Conservation (phyloP, 1,140 invertebrate genomes). For the Brachionus plicatilis region DNA sequence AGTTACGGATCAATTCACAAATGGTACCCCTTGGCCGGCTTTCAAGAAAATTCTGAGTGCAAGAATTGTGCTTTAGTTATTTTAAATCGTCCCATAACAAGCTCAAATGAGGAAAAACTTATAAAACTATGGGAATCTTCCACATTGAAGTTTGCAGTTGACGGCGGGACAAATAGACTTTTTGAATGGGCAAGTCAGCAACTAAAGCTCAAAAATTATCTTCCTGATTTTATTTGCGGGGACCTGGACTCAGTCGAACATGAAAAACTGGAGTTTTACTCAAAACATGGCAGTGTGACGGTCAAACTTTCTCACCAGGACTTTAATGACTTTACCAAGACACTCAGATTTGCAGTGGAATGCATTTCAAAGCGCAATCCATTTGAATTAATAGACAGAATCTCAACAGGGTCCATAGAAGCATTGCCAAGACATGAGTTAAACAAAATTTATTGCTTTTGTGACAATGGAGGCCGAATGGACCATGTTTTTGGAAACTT, state of each 20-base stretch:
- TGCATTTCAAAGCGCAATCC: neutral
- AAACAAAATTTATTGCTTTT: neutral
- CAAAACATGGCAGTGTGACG: neutral
- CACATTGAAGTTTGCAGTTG: neutral
- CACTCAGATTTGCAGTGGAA: neutral
- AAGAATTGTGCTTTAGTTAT: neutral
- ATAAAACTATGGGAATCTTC: neutral
- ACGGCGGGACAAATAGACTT: neutral
- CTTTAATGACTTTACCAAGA: constrained; percentile 29
- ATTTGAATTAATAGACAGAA: neutral
- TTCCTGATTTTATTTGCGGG: constrained; percentile 20
- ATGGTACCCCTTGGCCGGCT: neutral
- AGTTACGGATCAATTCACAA: neutral
- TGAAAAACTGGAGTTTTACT: neutral
- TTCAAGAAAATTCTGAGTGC: neutral
- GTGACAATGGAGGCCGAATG: constrained; percentile 13
- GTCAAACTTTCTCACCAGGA: constrained; percentile 8
- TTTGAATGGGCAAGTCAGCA: neutral
- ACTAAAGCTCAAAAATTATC: neutral
- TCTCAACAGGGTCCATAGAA: neutral
- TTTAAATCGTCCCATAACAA: constrained; percentile 19
- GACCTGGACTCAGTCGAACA: constrained; percentile 24
- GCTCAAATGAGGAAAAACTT: neutral
- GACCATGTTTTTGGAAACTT: constrained; percentile 31
- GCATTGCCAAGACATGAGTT: neutral